Evolutionary conservation across 2,888 invertebrate species (phyloP).

Genomic region (Drosophila neonasuta): DNA sequence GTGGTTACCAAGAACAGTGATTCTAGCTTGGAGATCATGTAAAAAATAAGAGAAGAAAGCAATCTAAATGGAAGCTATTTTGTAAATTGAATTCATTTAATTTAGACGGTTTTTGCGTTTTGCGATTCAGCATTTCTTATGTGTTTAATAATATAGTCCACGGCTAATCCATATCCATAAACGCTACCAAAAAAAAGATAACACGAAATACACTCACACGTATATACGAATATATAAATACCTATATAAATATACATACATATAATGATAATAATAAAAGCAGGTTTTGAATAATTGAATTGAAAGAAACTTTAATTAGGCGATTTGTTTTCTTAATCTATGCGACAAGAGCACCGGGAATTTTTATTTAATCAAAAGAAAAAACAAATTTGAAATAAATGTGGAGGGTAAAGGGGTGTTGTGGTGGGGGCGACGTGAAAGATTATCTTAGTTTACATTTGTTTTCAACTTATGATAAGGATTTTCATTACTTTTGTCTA

Average conservation of each 20-base stretch:
- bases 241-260: conserved; percentile 44
- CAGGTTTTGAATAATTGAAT: conserved; percentile 57
- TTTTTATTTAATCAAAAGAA: conserved; percentile 26
- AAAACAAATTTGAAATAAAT: conserved; percentile 18
- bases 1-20: conserved; percentile 89
- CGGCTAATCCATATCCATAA: conserved; percentile 41
- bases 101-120: conserved; percentile 40
- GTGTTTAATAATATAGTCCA: conserved; percentile 29
- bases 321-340: conserved; percentile 46
- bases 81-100: conserved; percentile 38
- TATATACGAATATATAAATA: conserved; percentile 54
- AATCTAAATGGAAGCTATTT: conserved; percentile 4
- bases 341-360: conserved; percentile 34
- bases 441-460: conserved; percentile 53
- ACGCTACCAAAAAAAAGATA: conserved; percentile 52
- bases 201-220: conserved; percentile 31
- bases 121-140: conserved; percentile 36
- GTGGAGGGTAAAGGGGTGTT: background rate
- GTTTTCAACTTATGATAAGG: conserved; percentile 46
- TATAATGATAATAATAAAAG: conserved; percentile 47
- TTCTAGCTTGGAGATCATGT: conserved; percentile 89
- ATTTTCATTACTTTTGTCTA: conserved; percentile 55
- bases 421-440: conserved; percentile 32
- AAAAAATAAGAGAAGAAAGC: conserved; percentile 60
- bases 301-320: conserved; percentile 69